Percentiles rank a stretch among this genome's conserved stretches.
Evolutionary conservation across 2,797 vertebrate genomes (phyloP).

Genomic region (Megaceryle alcyon): DNA sequence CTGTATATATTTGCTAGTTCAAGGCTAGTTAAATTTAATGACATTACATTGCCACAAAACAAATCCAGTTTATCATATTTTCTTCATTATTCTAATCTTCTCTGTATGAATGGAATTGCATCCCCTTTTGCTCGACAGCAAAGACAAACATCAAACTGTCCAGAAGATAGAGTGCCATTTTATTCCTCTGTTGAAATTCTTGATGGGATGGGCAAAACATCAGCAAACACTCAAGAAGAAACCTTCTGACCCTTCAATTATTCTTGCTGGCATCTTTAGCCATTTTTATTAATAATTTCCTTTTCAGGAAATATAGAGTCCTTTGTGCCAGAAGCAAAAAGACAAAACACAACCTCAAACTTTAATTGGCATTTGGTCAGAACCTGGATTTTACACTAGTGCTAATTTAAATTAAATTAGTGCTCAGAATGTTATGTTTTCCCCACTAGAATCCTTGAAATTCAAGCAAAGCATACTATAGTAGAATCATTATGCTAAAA

Average conservation of each 20-base stretch:
- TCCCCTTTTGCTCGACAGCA: conserved; percentile 64
- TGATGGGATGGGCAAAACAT: conserved; percentile 56
- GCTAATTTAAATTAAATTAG: background rate
- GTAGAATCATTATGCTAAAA: conserved; percentile 1
- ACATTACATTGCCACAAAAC: background rate
- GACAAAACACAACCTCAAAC: background rate
- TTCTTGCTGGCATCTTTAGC: conserved; percentile 53
- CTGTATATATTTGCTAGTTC: background rate
- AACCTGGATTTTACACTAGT: background rate
- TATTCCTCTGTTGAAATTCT: conserved; percentile 63
- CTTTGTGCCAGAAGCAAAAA: background rate
- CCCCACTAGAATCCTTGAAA: conserved; percentile 18
- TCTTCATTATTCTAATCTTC: conserved; percentile 56
- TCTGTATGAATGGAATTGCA: conserved; percentile 50
- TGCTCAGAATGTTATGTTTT: conserved; percentile 10
- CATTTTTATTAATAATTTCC: conserved; percentile 13
- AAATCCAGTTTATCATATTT: conserved; percentile 56
- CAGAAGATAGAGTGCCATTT: conserved; percentile 67
- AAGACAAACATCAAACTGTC: conserved; percentile 72
- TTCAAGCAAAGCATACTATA: background rate
- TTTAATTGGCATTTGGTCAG: background rate
- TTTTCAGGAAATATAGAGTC: background rate
- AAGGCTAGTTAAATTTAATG: conserved; percentile 6
- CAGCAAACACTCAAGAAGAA: conserved; percentile 51
- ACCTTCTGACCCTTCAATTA: conserved; percentile 41